A percentile compares a stretch with the other conserved stretches of the same genome.
Evolutionary conservation across 2,888 invertebrate species (phyloP).

Genomic region (Mythimna lalbum): DNA sequence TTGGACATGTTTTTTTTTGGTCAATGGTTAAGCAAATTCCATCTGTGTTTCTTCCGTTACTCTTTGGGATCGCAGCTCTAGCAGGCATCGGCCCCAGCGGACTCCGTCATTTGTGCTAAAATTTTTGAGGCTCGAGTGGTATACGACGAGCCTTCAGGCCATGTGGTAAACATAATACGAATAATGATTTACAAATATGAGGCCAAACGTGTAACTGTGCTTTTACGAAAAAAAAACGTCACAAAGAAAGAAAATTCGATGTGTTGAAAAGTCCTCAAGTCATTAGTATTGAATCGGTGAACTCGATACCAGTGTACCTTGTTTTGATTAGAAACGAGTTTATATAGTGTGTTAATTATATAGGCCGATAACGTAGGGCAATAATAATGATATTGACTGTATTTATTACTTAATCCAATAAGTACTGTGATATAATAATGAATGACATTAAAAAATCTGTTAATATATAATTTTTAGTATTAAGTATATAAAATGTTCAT

Average conservation of each 20-base stretch:
- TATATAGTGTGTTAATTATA: slow-evolving; percentile 34
- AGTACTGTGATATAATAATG: slow-evolving; percentile 74
- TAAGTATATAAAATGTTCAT: slow-evolving; percentile 63
- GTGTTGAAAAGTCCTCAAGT: not conserved
- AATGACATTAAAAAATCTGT: slow-evolving; percentile 73
- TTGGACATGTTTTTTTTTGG: too few species aligned
- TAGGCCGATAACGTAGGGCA: slow-evolving; percentile 45
- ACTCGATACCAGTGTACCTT: slow-evolving; percentile 36
- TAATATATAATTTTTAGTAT: slow-evolving; percentile 61
- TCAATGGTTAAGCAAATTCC: too few species aligned
- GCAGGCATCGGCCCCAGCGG: too few species aligned
- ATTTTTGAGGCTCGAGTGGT: too few species aligned
- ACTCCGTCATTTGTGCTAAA: too few species aligned
- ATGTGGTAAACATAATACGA: not conserved
- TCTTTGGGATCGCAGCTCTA: too few species aligned
- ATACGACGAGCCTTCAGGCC: too few species aligned
- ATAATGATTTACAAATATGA: too few species aligned
- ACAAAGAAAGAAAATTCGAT: slow-evolving; percentile 3
- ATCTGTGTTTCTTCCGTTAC: too few species aligned
- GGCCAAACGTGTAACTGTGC: not conserved
- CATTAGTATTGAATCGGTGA: slow-evolving; percentile 40
- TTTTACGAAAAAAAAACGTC: not conserved
- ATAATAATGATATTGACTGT: slow-evolving; percentile 67
- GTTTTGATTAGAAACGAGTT: slow-evolving; percentile 32
- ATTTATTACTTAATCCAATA: slow-evolving; percentile 69